Percentiles rank a stretch among this genome's conserved stretches.
Evolutionary conservation across 2,888 invertebrate genomes (phyloP).

Genomic region (Myathropa florea): DNA sequence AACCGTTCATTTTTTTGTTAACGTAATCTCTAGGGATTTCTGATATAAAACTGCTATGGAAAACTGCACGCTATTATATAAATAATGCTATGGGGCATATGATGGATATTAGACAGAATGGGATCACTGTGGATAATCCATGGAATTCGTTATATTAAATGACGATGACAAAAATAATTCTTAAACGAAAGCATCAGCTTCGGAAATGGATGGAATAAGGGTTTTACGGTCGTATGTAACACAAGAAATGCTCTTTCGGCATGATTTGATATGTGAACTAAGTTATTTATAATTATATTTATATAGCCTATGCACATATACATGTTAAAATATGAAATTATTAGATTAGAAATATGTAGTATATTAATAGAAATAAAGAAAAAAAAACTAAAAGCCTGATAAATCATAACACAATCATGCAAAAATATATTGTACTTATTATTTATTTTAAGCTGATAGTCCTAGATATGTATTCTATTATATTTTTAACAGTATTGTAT

Average conservation of each 20-base stretch:
- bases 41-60: conserved; percentile 42
- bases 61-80: conserved; percentile 56
- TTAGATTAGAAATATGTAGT: too few relatives aligned
- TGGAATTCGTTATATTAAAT: conserved; percentile 69
- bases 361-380: too few relatives aligned
- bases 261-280: not conserved
- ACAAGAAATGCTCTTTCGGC: not conserved
- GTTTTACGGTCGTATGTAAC: not conserved
- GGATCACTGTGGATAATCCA: conserved; percentile 71
- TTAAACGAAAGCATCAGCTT: conserved; percentile 39
- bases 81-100: conserved; percentile 58
- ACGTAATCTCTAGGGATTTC: conserved; percentile 61
- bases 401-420: too few relatives aligned
- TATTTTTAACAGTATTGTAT: too few relatives aligned
- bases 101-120: conserved; percentile 72
- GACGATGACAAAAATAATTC: conserved; percentile 66
- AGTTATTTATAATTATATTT: not conserved
- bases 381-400: too few relatives aligned
- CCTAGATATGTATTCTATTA: too few relatives aligned
- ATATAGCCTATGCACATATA: not conserved
- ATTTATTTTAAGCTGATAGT: too few relatives aligned
- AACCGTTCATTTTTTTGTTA: conserved; percentile 35
- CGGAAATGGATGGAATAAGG: conserved; percentile 17
- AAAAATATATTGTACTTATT: too few relatives aligned
- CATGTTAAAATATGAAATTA: too few relatives aligned